Evolutionary conservation across 2,797 vertebrate species (phyloP), one percentile per base, ranked within the genome.

Genomic region (Clarias laeviceps): DNA sequence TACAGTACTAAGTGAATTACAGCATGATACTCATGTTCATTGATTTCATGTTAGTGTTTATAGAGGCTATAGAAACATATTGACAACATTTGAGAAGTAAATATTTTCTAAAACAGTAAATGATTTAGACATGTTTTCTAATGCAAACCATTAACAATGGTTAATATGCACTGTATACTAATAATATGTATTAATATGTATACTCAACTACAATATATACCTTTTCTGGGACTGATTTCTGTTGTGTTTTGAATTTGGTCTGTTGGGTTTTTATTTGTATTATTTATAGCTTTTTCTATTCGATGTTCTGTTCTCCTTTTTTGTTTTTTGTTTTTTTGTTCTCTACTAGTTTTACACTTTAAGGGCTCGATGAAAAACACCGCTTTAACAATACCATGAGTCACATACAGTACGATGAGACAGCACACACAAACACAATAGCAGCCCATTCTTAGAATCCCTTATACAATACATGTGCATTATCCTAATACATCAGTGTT

Each of bases 401-500:
- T 37, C 45, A 82, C 20, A 27, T 5, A 70, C 40, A n/a, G 32
- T 4, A 70, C 29, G 34, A 80, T 18, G 61, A 56, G 45, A 45
- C 29, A 57, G 68, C 78, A 12, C 65, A 80, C 24, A 45, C 57
- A 79, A 87, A 61, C 79, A 64, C 50, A 54, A 87, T 80, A 83
- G 74, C 79, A 79, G 61, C 61, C 70, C 59, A 66, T 72, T 83
- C 22, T 40, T 76, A 70, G 22, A 34, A 68, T 84, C 84, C 61
- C 32, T 59, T 82, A 56, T 15, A 32, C 15, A 64, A 85, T 84
- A 81, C 34, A 69, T 24, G 45, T 14, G 24, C 54, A 64, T 85
- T 83, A 84, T 27, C 83, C 84, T n/a, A 66, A 84, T 8, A 80
- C 40, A 82, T 85, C 86, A 88, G 84, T 87, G 85, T 86, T 54